phyloP scores from a whole-genome alignment of 2,797 vertebrate genomes.

The Cuculus canorus region DNA sequence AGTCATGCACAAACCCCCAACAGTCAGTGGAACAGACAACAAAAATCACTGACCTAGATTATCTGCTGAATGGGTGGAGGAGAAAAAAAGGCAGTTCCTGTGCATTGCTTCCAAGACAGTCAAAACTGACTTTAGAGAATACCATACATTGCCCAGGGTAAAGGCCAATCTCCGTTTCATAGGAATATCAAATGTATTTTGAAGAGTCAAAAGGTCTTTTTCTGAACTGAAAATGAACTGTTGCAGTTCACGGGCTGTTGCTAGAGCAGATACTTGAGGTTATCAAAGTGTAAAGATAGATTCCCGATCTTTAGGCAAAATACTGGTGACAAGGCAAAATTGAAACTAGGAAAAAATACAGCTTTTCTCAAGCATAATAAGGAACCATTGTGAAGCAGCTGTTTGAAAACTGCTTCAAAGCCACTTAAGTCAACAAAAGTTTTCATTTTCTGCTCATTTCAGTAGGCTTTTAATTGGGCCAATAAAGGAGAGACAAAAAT shows the following conservation, averaged over 20 bases:
- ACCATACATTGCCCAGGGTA: neutral
- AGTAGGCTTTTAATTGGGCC: constrained; percentile 20
- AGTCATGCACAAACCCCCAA: rapidly evolving
- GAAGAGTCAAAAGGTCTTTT: constrained; percentile 1
- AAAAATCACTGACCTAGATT: neutral
- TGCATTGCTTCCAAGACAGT: neutral
- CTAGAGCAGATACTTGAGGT: neutral
- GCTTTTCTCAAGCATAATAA: neutral
- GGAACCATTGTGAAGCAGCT: neutral
- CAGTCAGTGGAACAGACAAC: neutral
- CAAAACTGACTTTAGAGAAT: neutral
- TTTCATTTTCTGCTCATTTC: constrained; percentile 27
- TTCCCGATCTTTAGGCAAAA: neutral
- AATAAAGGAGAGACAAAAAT: neutral
- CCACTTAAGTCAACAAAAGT: neutral
- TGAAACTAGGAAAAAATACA: neutral
- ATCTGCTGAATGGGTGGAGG: neutral
- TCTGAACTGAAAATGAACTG: neutral
- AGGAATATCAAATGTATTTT: neutral
- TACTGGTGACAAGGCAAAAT: neutral
- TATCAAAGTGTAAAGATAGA: neutral
- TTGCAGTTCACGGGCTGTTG: neutral
- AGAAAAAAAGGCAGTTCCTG: neutral
- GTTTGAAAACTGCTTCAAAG: constrained; percentile 18
- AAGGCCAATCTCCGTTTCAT: neutral